These are phyloP conservation scores for Drosophila watanabei DNA, from an alignment of 1,140 invertebrate species.

Conservation along the genomic window DNA sequence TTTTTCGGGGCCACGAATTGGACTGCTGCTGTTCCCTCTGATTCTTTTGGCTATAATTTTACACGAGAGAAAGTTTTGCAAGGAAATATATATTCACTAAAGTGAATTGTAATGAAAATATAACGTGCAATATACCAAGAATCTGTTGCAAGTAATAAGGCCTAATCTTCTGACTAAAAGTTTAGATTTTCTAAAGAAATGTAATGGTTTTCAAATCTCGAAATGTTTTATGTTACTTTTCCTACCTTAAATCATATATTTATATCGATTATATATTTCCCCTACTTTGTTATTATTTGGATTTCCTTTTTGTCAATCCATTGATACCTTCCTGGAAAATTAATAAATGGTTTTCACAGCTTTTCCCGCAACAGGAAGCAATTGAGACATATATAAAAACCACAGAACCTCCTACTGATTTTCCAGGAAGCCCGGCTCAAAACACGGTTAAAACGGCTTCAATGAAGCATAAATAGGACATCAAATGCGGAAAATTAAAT, in stretches of 20 bases:
- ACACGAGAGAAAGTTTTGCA: conserved; percentile 3
- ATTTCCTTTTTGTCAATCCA: background rate
- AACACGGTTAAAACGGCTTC: conserved; percentile 22
- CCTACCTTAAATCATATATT: background rate
- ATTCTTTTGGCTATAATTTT: conserved; percentile 4
- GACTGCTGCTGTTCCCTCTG: conserved; percentile 14
- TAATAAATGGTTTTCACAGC: conserved; percentile 3
- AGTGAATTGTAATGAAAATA: conserved; percentile 10
- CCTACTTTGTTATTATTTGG: background rate
- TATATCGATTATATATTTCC: background rate
- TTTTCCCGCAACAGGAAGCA: background rate
- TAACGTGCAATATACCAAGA: background rate
- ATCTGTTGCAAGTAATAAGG: background rate
- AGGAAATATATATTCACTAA: conserved; percentile 1
- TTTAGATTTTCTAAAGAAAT: background rate
- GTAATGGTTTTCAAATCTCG: background rate
- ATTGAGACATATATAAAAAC: conserved; percentile 16
- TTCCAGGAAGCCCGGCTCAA: conserved; percentile 9
- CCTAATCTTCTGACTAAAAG: background rate
- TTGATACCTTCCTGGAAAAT: conserved; percentile 1
- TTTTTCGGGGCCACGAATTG: conserved; percentile 40
- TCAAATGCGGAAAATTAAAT: conserved; percentile 62
- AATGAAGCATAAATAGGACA: conserved; percentile 62
- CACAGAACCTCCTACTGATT: background rate
- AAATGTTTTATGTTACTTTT: background rate